Conservation (phyloP, 2,797 vertebrate genomes). For the Etheostoma perlongum region DNA sequence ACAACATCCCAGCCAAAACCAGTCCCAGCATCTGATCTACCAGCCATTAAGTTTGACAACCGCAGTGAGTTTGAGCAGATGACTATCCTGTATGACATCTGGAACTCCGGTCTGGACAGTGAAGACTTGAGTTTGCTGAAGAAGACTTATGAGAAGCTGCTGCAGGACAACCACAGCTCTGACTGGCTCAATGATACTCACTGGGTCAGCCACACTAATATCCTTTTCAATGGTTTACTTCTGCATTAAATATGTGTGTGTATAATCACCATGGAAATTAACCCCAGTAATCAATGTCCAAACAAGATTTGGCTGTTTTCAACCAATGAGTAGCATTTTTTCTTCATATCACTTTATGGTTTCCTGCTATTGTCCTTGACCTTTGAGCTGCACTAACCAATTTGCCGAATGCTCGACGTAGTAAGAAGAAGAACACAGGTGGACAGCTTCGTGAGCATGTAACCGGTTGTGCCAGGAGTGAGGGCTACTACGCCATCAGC, state of each 20-base stretch:
- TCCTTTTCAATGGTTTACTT: slow-evolving; percentile 79
- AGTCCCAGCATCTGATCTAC: slow-evolving; percentile 8
- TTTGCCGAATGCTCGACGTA: slow-evolving; percentile 90
- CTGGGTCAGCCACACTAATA: slow-evolving; percentile 95
- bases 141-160: slow-evolving; percentile 90
- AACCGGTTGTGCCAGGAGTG: slow-evolving; percentile 91
- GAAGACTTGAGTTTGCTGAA: slow-evolving; percentile 90
- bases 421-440: slow-evolving; percentile 86
- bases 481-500: slow-evolving; percentile 95
- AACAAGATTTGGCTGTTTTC: not conserved
- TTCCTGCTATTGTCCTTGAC: slow-evolving; percentile 83
- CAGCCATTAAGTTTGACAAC: slow-evolving; percentile 74
- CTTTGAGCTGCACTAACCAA: slow-evolving; percentile 88
- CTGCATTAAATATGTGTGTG: not conserved
- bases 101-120: slow-evolving; percentile 91
- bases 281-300: not conserved
- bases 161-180: slow-evolving; percentile 90
- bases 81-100: slow-evolving; percentile 96
- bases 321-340: not conserved
- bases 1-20: slow-evolving; percentile 70
- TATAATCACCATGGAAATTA: not conserved
- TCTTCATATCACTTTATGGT: not conserved
- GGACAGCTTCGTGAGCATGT: slow-evolving; percentile 90
- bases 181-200: slow-evolving; percentile 98
- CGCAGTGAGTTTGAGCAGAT: slow-evolving; percentile 95